Conservation (phyloP, 2,888 invertebrate species). For the Brachylomia viminalis region DNA sequence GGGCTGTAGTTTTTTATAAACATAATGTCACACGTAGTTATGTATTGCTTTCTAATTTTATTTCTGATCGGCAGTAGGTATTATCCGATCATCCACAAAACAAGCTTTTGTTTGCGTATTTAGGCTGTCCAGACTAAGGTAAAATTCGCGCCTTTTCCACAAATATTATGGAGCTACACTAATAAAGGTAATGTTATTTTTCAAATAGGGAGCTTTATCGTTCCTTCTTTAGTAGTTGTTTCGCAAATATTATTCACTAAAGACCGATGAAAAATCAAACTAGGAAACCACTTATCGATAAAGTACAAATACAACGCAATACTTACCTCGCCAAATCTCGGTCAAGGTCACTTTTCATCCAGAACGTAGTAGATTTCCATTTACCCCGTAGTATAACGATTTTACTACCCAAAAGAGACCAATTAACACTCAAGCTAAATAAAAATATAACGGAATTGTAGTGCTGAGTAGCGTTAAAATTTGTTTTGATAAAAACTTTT, state of each 20-base stretch:
- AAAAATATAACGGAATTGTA: no score
- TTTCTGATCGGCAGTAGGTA: background rate
- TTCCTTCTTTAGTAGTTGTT: background rate
- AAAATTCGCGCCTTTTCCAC: slow-evolving; percentile 1
- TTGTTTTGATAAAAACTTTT: slow-evolving; percentile 21
- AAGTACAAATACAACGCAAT: slow-evolving; percentile 12
- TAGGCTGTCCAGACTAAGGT: no score
- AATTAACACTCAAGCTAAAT: background rate
- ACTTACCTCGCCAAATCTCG: slow-evolving; percentile 53
- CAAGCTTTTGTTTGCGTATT: background rate
- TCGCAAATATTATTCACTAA: background rate
- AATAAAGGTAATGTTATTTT: background rate
- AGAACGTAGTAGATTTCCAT: slow-evolving; percentile 11
- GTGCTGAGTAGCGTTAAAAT: background rate
- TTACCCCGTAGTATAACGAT: background rate
- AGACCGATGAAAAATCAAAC: background rate
- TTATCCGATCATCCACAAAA: background rate
- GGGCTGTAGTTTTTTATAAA: background rate
- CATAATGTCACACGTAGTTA: background rate
- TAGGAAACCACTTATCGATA: background rate
- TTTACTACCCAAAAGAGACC: background rate
- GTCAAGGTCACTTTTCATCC: slow-evolving; percentile 55
- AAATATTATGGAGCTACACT: background rate
- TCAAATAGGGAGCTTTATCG: background rate
- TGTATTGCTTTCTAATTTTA: background rate